These are phyloP conservation scores for Gallinago media DNA, from an alignment of 2,113 vertebrate genomes.

Conservation along the genomic window DNA sequence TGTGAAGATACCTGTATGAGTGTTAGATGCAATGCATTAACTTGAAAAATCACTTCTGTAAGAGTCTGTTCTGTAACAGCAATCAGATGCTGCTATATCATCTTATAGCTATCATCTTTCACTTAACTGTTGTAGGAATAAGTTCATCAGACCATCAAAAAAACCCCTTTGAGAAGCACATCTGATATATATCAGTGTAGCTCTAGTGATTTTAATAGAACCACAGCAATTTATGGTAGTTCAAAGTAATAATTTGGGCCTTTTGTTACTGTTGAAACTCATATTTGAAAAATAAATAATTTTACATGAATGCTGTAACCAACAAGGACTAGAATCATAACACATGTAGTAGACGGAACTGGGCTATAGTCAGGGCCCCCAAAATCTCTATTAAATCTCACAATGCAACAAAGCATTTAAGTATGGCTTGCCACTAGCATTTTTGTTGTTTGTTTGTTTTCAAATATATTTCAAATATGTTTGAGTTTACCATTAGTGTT, in stretches of 20 bases:
- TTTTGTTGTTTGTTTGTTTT: neutral
- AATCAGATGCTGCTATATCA: neutral
- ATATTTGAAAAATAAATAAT: neutral
- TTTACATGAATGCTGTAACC: neutral
- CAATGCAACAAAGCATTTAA: neutral
- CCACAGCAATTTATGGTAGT: neutral
- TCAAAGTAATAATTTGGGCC: neutral
- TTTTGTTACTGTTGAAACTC: neutral
- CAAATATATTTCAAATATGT: neutral
- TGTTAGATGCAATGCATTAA: neutral
- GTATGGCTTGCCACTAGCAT: fast-evolving
- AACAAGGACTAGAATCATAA: neutral
- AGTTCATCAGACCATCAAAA: neutral
- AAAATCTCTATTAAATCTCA: neutral
- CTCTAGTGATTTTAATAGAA: neutral
- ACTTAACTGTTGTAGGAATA: neutral
- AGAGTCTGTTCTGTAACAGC: neutral
- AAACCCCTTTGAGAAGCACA: neutral
- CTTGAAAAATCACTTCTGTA: neutral
- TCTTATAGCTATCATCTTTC: neutral
- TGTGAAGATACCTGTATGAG: neutral
- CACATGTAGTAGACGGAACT: neutral
- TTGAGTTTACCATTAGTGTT: neutral
- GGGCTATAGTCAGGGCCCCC: fast-evolving
- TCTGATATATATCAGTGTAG: neutral